These are phyloP conservation scores for Theretra japonica DNA, from an alignment of 2,888 invertebrate species.

Conservation along the genomic window DNA sequence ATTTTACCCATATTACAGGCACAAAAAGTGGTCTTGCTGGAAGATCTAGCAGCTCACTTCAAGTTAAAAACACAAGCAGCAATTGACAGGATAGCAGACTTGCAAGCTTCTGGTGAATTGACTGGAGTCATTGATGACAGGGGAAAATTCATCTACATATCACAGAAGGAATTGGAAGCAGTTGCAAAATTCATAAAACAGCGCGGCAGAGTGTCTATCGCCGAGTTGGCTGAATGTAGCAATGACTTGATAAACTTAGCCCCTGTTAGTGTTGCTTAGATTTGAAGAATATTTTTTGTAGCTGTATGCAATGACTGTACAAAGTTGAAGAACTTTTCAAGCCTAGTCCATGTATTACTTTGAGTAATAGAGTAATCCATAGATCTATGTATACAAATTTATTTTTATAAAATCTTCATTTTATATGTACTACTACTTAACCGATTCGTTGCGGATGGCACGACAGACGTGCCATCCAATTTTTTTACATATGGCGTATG, in stretches of 20 bases:
- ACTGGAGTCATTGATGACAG: constrained; percentile 99
- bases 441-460: no score
- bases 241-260: constrained; percentile 95
- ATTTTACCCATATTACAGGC: constrained; percentile 74
- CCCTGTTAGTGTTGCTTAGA: constrained; percentile 74
- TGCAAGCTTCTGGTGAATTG: constrained; percentile 92
- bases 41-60: constrained; percentile 96
- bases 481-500: no score
- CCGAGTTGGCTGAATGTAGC: constrained; percentile 97
- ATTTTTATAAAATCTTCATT: neutral
- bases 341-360: neutral
- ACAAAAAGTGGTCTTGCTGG: constrained; percentile 96
- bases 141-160: constrained; percentile 99
- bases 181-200: constrained; percentile 98
- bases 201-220: constrained; percentile 96
- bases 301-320: constrained; percentile 28
- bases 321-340: neutral
- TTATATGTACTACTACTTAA: neutral
- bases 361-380: neutral
- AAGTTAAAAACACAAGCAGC: constrained; percentile 95
- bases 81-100: constrained; percentile 93
- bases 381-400: constrained; percentile 13
- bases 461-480: no score
- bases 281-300: no score
- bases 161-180: constrained; percentile 93